Evolutionary conservation across 2,113 vertebrate genomes (phyloP).

Genomic region (Oostethus manadensis): DNA sequence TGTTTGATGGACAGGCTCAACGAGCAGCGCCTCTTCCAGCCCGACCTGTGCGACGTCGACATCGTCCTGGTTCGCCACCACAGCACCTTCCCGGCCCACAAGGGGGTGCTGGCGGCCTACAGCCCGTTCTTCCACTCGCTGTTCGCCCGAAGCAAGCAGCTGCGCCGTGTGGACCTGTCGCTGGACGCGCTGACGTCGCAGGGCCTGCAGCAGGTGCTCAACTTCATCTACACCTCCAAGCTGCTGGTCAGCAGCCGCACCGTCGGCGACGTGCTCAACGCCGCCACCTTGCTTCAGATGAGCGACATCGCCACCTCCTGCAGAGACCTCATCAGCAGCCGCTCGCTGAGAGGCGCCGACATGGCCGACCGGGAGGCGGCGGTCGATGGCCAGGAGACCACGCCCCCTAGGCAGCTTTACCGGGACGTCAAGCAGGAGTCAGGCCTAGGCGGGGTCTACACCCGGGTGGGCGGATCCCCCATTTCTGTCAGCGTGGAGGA

Average conservation of each 20-base stretch:
- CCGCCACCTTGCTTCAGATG: constrained; percentile 87
- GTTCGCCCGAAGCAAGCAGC: constrained; percentile 89
- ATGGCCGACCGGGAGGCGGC: constrained; percentile 71
- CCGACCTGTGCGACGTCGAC: constrained; percentile 91
- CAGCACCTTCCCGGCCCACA: constrained; percentile 88
- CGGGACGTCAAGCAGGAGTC: constrained; percentile 89
- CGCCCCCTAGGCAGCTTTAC: constrained; percentile 70
- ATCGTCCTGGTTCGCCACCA: constrained; percentile 90
- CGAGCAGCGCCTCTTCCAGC: constrained; percentile 91
- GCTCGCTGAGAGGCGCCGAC: constrained; percentile 74
- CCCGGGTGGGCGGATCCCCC: constrained; percentile 79
- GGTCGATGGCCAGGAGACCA: constrained; percentile 15
- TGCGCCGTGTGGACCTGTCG: constrained; percentile 86
- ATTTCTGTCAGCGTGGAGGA: constrained; percentile 85
- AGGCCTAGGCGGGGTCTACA: constrained; percentile 80
- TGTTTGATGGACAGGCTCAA: constrained; percentile 97
- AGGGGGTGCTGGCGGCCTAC: constrained; percentile 89
- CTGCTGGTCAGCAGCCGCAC: constrained; percentile 87
- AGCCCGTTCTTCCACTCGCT: constrained; percentile 94
- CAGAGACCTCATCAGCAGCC: constrained; percentile 84
- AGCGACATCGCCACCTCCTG: constrained; percentile 87
- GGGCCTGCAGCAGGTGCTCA: constrained; percentile 91
- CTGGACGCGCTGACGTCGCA: constrained; percentile 84
- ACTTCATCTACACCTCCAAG: constrained; percentile 94
- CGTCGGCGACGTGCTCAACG: constrained; percentile 85